Evolutionary conservation across 2,888 invertebrate species (phyloP).

Genomic region (Drosophila dives): DNA sequence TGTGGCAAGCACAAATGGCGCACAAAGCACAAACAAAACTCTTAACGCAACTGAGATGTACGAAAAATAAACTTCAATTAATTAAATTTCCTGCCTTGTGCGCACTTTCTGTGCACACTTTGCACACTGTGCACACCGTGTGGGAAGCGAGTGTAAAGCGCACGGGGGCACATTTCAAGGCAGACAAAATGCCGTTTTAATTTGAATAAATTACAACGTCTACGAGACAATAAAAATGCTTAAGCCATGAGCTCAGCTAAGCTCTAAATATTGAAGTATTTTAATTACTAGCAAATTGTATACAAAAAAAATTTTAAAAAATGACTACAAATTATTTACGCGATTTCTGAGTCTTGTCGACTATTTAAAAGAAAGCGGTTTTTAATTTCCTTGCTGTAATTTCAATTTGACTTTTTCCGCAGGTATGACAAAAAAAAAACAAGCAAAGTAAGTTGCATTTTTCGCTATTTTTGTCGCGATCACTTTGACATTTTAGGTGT

Average conservation of each 20-base stretch:
- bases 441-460: slow-evolving; percentile 49
- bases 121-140: slow-evolving; percentile 25
- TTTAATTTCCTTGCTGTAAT: slow-evolving; percentile 18
- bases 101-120: slow-evolving; percentile 39
- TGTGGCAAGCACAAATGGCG: slow-evolving; percentile 28
- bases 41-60: slow-evolving; percentile 34
- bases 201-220: slow-evolving; percentile 60
- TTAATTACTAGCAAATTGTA: slow-evolving; percentile 41
- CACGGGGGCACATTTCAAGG: slow-evolving; percentile 8
- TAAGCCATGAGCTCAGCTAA: slow-evolving; percentile 49
- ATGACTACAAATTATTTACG: slow-evolving; percentile 17
- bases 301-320: background rate
- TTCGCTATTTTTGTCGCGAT: slow-evolving; percentile 41
- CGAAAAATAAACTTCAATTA: slow-evolving; percentile 47
- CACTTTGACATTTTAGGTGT: slow-evolving; percentile 44
- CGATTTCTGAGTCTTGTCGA: slow-evolving; percentile 23
- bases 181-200: slow-evolving; percentile 54
- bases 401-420: slow-evolving; percentile 46
- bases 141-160: slow-evolving; percentile 45
- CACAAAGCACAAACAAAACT: slow-evolving; percentile 31
- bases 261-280: slow-evolving; percentile 40
- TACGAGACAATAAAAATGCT: slow-evolving; percentile 47
- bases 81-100: slow-evolving; percentile 51
- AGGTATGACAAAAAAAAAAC: slow-evolving; percentile 21
- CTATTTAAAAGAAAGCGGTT: slow-evolving; percentile 46